Evolutionary conservation across 2,888 invertebrate genomes (phyloP), one percentile per base, ranked within the genome.

Genomic region (Stramonita haemastoma): DNA sequence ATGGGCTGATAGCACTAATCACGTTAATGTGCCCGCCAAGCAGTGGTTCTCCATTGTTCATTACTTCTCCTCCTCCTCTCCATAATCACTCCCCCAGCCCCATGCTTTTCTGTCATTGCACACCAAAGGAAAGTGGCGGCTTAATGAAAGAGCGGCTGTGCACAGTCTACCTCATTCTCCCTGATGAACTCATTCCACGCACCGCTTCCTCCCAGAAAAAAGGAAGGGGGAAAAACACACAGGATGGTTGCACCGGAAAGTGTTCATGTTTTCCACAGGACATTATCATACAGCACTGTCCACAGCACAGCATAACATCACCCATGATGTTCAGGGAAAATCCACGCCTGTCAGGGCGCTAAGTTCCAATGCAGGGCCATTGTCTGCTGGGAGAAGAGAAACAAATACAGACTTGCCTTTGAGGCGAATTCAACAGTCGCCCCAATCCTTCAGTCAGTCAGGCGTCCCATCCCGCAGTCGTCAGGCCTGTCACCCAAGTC

Each of bases 1-100:
- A 83, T 83, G 81, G 26, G 46, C 36, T 22, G 86, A 87, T 87
- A 87, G 26, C 73, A 46, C 87, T n/a, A 87, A 87, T 87, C 87
- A 87, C 60, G 87, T 73, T 87, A 87, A 87, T 87, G 87, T 5
- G 6, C 19, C 66, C 29, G 32, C 1, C 66, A 19, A 22, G n/a
- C 57, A 86, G 60, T 26, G 60, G 57, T 11, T 57, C 15, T 46
- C 57, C 84, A 29, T 84, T 86, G 29, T 60, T 56, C 60, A 34
- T 26, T 66, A 60, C 86, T 56, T 15, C 34, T 22, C 66, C 86
- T 57, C 34, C 15, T n/a, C n/a, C 2, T 15, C 34, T 32, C 77
- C 32, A 29, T 34, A 60, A 66, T 66, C 60, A 34, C 60, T 81
- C 81, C 15, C 19, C 32, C 32, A 32, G n/a, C 32, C 46, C 86